Evolutionary conservation across 2,113 vertebrate species (phyloP).

Genomic region (Glaucomys volans): DNA sequence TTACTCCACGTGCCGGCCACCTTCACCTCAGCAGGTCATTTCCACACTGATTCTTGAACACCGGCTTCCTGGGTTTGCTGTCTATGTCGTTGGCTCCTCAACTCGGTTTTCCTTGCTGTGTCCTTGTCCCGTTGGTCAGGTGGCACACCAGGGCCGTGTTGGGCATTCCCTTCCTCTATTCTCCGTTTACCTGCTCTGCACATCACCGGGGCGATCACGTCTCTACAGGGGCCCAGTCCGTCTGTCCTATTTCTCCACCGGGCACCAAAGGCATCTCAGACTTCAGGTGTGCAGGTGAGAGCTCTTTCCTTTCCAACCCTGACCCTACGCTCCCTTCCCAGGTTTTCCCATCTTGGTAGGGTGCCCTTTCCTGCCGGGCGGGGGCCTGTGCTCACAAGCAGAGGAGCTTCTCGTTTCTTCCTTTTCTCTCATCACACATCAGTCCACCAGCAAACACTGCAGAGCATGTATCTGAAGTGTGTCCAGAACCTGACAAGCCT

Average conservation of each 20-base stretch:
- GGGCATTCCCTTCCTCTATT: background rate
- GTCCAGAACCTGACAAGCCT: background rate
- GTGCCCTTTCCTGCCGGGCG: background rate
- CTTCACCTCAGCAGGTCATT: background rate
- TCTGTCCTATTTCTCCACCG: background rate
- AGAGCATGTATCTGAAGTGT: background rate
- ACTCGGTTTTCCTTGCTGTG: background rate
- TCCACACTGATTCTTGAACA: background rate
- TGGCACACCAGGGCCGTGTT: accelerated
- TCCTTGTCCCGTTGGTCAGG: background rate
- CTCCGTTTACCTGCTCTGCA: background rate
- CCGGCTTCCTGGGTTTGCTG: background rate
- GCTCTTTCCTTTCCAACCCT: background rate
- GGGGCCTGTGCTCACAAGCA: background rate
- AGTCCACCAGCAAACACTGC: background rate
- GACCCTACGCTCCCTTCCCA: background rate
- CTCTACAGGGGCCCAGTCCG: background rate
- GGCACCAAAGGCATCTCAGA: background rate
- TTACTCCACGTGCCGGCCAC: background rate
- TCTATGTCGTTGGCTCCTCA: background rate
- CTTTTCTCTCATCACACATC: background rate
- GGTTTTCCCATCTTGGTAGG: background rate
- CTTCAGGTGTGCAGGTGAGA: background rate
- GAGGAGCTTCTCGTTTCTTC: background rate
- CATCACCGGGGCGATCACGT: background rate